Base-by-base conservation (phyloP, 2,888 invertebrate genomes). In the Acanthacorydalis orientalis region DNA sequence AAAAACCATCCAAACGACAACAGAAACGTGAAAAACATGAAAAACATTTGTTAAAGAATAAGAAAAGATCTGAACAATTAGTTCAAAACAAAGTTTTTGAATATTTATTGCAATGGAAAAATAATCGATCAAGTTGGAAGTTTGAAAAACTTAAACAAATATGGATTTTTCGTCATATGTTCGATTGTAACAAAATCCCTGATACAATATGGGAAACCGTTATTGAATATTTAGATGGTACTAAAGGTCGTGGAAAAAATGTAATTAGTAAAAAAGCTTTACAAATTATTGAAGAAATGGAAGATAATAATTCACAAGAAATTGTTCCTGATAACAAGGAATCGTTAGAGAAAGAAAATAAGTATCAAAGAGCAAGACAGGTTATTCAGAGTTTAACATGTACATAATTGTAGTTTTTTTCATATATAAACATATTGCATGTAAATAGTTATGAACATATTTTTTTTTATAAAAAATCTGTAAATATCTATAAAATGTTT, bases 91-190 rank as follows among this genome's bases (percentile, higher is more conserved):
- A 77, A 50, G 78, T 78, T 50, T 64, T 78, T 14, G 77, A 69
- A 57, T 85, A 85, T 59, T 60, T 85, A 45, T 75, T 75, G 1
- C 74, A 78, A 57, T 87, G 87, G 86, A 80, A 83, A 61, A 70
- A 82, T 58, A 70, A 75, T 50, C 72, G 65, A 52, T 64, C 64
- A 41, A 74, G 80, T 55, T 87, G 87, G 87, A 87, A 84, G 62
- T 87, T 87, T 60, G 81, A 81, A 63, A 87, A 87, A 63, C 63
- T 78, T 1, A 75, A 77, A 50, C 87, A 87, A 65, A 74, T 79
- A n/a, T 85, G 83, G 74, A 66, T 87, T 44, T 77, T 76, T 53
- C 78, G 80, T 52, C 73, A 82, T 56, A 74, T 83, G 55, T 77
- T 83, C 53, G 75, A 80, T 50, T 64, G 70, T 11, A 59, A 62